Conservation (phyloP, 2,113 vertebrate species). For the Dascyllus trimaculatus region DNA sequence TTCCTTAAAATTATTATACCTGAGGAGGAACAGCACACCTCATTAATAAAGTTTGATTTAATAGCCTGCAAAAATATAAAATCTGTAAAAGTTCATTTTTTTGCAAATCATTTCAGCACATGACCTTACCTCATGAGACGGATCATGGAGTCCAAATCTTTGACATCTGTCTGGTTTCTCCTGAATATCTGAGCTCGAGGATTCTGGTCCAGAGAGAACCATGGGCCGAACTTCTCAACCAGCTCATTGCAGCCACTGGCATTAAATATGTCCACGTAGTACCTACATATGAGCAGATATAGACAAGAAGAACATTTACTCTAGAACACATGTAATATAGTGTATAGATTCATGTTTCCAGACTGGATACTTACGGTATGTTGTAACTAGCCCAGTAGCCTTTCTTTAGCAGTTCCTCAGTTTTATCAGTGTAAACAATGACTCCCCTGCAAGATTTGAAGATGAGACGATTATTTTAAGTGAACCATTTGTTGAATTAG, state of each 20-base stretch:
- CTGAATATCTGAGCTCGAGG: constrained; percentile 94
- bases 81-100: background rate
- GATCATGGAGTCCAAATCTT: constrained; percentile 91
- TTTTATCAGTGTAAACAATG: constrained; percentile 86
- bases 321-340: background rate
- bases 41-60: background rate
- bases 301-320: background rate
- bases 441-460: constrained; percentile 80
- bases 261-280: constrained; percentile 91
- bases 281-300: constrained; percentile 76
- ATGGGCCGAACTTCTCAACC: constrained; percentile 90
- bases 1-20: constrained; percentile 92
- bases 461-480: background rate
- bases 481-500: background rate
- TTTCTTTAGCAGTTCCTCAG: constrained; percentile 86
- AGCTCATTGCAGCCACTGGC: constrained; percentile 88
- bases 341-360: background rate
- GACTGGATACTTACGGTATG: constrained; percentile 88
- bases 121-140: constrained; percentile 91
- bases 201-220: constrained; percentile 91
- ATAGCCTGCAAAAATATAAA: background rate
- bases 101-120: background rate
- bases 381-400: constrained; percentile 98
- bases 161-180: constrained; percentile 90
- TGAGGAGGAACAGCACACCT: constrained; percentile 59